Conservation (phyloP, 2,888 invertebrate species). For the Escarpia spicata region DNA sequence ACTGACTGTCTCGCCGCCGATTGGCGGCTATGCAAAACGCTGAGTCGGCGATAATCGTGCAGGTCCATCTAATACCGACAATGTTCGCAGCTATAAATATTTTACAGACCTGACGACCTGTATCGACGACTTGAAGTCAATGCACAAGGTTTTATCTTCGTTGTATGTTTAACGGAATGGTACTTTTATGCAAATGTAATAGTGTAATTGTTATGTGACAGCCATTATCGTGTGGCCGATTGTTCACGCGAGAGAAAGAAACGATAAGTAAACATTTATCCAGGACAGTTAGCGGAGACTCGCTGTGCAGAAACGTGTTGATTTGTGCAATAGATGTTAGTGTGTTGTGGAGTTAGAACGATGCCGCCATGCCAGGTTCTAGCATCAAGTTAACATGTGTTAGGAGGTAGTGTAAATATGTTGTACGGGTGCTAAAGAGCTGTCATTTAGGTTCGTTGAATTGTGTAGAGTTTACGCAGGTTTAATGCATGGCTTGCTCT, state of each 20-base stretch:
- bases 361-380: background rate
- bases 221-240: background rate
- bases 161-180: background rate
- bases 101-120: background rate
- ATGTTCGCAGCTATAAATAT: constrained; percentile 13
- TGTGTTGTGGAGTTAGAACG: background rate
- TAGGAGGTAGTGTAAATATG: background rate
- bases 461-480: background rate
- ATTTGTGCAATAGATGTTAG: constrained; percentile 4
- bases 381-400: background rate
- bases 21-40: background rate
- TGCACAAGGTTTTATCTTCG: constrained; percentile 16
- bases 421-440: constrained; percentile 4
- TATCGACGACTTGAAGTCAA: background rate
- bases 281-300: background rate
- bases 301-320: background rate
- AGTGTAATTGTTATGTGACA: background rate
- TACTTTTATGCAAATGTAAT: constrained; percentile 10
- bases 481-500: background rate
- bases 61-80: background rate
- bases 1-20: background rate
- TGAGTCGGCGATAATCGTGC: background rate
- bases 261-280: background rate
- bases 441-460: background rate
- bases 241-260: background rate